These are phyloP conservation scores for Salpingus planirostris DNA, from an alignment of 2,888 invertebrate genomes.

Conservation along the genomic window DNA sequence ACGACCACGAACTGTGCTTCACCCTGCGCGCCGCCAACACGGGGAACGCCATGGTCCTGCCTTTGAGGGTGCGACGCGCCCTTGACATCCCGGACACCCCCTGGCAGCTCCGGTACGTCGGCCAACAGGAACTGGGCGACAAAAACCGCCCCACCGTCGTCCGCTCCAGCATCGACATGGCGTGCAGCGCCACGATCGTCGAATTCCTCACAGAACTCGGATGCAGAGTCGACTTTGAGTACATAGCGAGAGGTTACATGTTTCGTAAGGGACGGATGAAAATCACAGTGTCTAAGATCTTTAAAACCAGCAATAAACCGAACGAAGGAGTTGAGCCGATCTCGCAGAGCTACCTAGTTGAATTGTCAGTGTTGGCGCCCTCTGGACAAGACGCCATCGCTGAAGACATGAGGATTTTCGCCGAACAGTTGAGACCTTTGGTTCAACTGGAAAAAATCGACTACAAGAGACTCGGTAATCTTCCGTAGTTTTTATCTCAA, in stretches of 20 bases:
- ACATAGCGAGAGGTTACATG: constrained; percentile 85
- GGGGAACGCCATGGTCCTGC: constrained; percentile 47
- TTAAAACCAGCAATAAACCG: constrained; percentile 61
- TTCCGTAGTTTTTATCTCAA: no score
- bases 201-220: constrained; percentile 90
- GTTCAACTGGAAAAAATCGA: constrained; percentile 91
- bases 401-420: constrained; percentile 91
- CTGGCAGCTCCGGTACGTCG: constrained; percentile 86
- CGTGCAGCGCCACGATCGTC: constrained; percentile 80
- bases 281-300: constrained; percentile 90
- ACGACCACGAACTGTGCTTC: constrained; percentile 89
- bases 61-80: constrained; percentile 75
- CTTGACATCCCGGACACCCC: constrained; percentile 75
- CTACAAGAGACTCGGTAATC: constrained; percentile 59
- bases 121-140: constrained; percentile 83
- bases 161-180: constrained; percentile 86
- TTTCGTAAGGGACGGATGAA: constrained; percentile 96
- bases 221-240: constrained; percentile 87
- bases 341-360: constrained; percentile 87
- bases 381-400: constrained; percentile 90
- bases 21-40: constrained; percentile 61
- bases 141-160: constrained; percentile 84
- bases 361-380: constrained; percentile 82
- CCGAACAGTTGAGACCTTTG: constrained; percentile 86
- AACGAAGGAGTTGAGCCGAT: constrained; percentile 71